Conservation (phyloP, 1,140 invertebrate species). For the Coenobita brevimanus region DNA sequence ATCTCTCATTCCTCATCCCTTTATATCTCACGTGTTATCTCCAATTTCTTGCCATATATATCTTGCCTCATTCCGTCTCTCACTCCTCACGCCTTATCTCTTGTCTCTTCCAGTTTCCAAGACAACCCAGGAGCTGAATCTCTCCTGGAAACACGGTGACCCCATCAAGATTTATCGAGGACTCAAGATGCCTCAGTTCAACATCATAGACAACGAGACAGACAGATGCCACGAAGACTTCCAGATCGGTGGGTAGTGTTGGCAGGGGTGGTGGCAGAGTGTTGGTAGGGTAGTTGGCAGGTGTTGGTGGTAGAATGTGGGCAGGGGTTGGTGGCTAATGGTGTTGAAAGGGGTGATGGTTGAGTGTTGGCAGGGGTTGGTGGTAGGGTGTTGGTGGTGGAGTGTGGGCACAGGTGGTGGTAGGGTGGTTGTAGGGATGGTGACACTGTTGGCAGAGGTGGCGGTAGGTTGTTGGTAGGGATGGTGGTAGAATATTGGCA, state of each 20-base stretch:
- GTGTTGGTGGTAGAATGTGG: not conserved
- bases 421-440: too few species aligned
- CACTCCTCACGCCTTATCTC: not conserved
- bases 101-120: constrained; percentile 74
- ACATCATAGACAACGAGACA: constrained; percentile 73
- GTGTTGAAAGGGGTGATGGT: too few species aligned
- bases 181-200: constrained; percentile 75
- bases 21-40: too few species aligned
- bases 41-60: not conserved
- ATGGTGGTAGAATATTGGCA: not conserved
- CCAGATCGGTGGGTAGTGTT: constrained; percentile 43
- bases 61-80: not conserved
- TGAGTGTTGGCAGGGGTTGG: too few species aligned
- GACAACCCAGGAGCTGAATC: constrained; percentile 75
- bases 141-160: constrained; percentile 75
- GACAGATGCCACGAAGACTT: constrained; percentile 72
- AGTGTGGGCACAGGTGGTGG: not conserved
- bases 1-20: not conserved
- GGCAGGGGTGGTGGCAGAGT: not conserved
- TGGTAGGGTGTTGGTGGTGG: too few species aligned
- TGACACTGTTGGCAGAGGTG: not conserved
- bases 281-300: not conserved
- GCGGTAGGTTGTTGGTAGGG: not conserved
- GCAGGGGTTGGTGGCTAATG: too few species aligned
- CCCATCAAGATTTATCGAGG: constrained; percentile 75